phyloP scores from a whole-genome alignment of 2,888 invertebrate genomes.

The Sturmia bella region DNA sequence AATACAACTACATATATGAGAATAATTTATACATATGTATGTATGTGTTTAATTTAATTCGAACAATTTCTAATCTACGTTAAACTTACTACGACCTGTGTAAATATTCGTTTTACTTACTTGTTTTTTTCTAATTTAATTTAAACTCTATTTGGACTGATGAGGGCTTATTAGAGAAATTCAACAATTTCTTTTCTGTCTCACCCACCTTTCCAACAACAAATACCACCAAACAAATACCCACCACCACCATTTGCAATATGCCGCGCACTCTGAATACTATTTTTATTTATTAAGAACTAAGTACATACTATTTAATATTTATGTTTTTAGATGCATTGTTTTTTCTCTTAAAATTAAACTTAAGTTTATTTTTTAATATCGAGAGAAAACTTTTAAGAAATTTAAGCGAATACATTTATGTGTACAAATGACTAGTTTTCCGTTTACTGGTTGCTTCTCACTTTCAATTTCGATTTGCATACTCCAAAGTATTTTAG shows the following conservation, averaged over 20 bases:
- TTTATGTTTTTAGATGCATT: slow-evolving; percentile 42
- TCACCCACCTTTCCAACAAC: slow-evolving; percentile 37
- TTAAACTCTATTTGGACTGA: slow-evolving; percentile 20
- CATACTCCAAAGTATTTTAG: too few relatives aligned
- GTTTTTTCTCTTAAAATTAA: slow-evolving; percentile 32
- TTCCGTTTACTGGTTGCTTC: background rate
- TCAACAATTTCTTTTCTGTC: slow-evolving; percentile 18
- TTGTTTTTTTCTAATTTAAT: slow-evolving; percentile 1
- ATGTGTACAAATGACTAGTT: slow-evolving; percentile 6
- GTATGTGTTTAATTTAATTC: slow-evolving; percentile 21
- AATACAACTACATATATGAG: background rate
- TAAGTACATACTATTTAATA: slow-evolving; percentile 61
- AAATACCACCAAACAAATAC: slow-evolving; percentile 31
- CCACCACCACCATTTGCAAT: slow-evolving; percentile 62
- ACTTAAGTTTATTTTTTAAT: slow-evolving; percentile 38
- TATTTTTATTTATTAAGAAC: slow-evolving; percentile 62
- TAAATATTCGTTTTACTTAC: slow-evolving; percentile 33
- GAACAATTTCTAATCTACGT: slow-evolving; percentile 8
- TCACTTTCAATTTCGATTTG: too few relatives aligned
- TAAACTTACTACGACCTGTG: slow-evolving; percentile 27
- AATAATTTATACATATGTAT: background rate
- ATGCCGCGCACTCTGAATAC: slow-evolving; percentile 66
- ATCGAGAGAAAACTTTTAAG: slow-evolving; percentile 10
- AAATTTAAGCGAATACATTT: slow-evolving; percentile 10
- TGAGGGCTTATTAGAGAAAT: slow-evolving; percentile 3